Base-by-base conservation (phyloP, 1,140 invertebrate genomes). In the Drosophila orena region DNA sequence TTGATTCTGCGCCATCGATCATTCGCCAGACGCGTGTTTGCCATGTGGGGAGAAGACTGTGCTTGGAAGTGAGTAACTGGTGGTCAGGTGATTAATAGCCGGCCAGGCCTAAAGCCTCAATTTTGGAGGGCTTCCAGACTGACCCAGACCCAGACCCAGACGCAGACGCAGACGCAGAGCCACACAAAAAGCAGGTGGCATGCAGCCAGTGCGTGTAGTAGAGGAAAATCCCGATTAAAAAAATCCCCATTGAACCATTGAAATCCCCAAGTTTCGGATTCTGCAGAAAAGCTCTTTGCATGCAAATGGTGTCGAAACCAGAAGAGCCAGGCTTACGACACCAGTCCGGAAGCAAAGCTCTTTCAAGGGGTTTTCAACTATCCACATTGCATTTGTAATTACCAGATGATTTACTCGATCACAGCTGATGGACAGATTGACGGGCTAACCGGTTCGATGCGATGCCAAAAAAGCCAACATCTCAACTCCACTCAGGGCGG, bases 221-320 rank as follows among this genome's bases (percentile, higher is more conserved):
- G 14, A 38, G 44, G 24, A 76, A 71, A 81, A 80, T 20, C 56
- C 78, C 78, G 7, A 54, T 5, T n/a, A n/a, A 44, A 34, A 47
- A 53, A 83, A 80, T 68, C 77, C 35, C 81, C 38, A 86, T 17
- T 17, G 17, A 17, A 17, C 27, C n/a, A 17, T 50, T 12, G 47
- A 24, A 50, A 15, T 50, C n/a, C 47, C 47, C 47, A 15, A 34
- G 72, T 85, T 84, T 64, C 6, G 56, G 52, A 38, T 76, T 85
- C 81, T 80, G 77, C 77, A 85, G 60, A 78, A 72, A 56, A 53
- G 53, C 40, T 54, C 44, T 60, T 46, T 3, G 14, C 14, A 73
- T 59, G 73, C 57, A 65, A 80, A 76, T 71, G 53, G n/a, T 40
- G 3, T 2, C 52, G 40, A 50, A 56, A 20, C 42, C 61, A 38